Evolutionary conservation across 2,888 invertebrate species (phyloP), one percentile per base, ranked within the genome.

Genomic region (Clivina fossor): DNA sequence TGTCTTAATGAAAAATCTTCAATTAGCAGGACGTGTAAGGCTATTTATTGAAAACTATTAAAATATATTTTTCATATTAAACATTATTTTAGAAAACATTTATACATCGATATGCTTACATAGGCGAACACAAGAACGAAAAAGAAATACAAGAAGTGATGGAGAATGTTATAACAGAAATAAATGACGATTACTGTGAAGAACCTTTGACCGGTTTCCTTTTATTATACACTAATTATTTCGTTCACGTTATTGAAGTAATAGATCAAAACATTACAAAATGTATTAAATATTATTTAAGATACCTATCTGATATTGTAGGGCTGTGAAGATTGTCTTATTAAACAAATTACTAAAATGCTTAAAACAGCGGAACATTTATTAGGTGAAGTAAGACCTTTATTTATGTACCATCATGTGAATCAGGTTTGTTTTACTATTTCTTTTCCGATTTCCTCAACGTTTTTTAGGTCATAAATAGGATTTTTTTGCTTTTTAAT

Each of bases 321-420:
- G 79, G 78, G 78, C 5, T 78, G 78, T 18, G 79, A 79, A 68
- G 77, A 78, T 60, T 75, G 76, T 30, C 63, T 78, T 9, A 69
- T 75, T 53, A 71, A 75, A 50, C 76, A 77, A 59, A 55, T 79
- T 33, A 67, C 75, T 50, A 74, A 76, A 60, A 61, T 78, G 16
- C 71, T 75, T 22, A 61, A 68, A 32, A 58, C 40, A 38, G 33
- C 41, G 9, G 43, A 43, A n/a, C 5, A 38, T 9, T 9, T 50
- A 18, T 74, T 78, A 24, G 72, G 65, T 56, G 69, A 71, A 35
- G 58, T 76, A 55, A 78, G 78, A 65, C 43, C 74, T 53, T 62
- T 78, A 16, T 74, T 74, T 65, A 68, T 72, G 3, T 78, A 76
- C 60, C 76, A 79, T 68, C 77, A 76, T 43, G 70, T 78, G 54